Conservation (phyloP, 2,888 invertebrate genomes). For the Herminia tarsipennalis region DNA sequence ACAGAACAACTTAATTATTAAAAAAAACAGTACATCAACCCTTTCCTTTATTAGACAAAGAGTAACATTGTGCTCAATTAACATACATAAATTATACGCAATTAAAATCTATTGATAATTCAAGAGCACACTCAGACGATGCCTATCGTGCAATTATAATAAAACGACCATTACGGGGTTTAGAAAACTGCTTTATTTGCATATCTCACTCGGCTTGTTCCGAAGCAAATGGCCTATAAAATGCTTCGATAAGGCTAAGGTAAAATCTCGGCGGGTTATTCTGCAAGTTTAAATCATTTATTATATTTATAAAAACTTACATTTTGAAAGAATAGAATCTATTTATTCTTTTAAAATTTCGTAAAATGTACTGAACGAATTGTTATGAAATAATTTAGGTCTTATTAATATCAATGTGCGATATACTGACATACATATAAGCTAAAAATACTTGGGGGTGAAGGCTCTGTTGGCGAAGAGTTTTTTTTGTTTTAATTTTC, state of each 20-base stretch:
- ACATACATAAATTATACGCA: constrained; percentile 2
- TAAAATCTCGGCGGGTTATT: constrained; percentile 35
- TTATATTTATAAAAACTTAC: too few species aligned
- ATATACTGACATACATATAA: too few species aligned
- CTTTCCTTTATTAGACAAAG: neutral
- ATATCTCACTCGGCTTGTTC: constrained; percentile 62
- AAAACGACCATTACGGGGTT: constrained; percentile 48
- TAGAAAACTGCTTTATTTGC: constrained; percentile 61
- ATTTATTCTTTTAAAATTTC: neutral
- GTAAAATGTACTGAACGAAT: neutral
- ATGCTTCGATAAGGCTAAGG: constrained; percentile 59
- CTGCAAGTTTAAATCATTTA: constrained; percentile 23
- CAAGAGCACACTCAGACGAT: constrained; percentile 18
- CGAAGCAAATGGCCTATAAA: constrained; percentile 62
- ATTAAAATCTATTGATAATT: constrained; percentile 26
- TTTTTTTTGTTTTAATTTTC: too few species aligned
- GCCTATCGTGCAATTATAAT: constrained; percentile 52
- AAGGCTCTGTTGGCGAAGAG: too few species aligned
- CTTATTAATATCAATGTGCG: too few species aligned
- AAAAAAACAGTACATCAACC: too few species aligned
- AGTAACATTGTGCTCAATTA: neutral
- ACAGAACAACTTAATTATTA: too few species aligned
- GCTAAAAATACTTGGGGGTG: too few species aligned
- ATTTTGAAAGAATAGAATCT: neutral
- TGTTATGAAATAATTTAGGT: too few species aligned